Conservation (phyloP, 2,113 vertebrate species). For the Procavia capensis region DNA sequence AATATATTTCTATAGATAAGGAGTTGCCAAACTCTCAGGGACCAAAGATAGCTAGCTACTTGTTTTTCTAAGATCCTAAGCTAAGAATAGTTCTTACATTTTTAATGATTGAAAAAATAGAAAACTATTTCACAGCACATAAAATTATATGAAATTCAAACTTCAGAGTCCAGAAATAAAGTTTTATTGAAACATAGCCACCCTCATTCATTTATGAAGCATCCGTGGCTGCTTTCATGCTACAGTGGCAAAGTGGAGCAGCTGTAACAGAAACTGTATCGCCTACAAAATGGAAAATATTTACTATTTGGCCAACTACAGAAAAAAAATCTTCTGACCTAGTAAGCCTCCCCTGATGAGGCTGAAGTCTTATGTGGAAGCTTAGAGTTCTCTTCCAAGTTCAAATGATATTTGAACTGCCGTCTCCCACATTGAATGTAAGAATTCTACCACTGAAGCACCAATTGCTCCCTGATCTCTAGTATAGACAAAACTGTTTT, state of each 20-base stretch:
- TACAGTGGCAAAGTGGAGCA: not conserved
- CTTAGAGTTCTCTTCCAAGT: too few relatives aligned
- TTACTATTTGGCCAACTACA: not conserved
- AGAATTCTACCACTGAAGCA: too few relatives aligned
- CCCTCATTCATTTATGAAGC: too few relatives aligned
- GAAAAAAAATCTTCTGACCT: not conserved
- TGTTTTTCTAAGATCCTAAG: not conserved
- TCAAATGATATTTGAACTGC: too few relatives aligned
- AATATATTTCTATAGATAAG: not conserved
- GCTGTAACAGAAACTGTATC: not conserved
- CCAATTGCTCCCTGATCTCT: too few relatives aligned
- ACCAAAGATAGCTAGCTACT: not conserved
- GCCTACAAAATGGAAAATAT: not conserved
- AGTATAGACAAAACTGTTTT: not conserved
- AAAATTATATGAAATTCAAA: not conserved
- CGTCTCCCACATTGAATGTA: too few relatives aligned
- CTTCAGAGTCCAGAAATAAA: not conserved
- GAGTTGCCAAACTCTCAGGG: not conserved
- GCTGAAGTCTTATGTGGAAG: too few relatives aligned
- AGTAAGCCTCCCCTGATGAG: too few relatives aligned
- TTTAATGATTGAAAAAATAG: not conserved
- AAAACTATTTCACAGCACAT: not conserved
- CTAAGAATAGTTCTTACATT: not conserved
- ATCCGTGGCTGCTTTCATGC: not conserved
- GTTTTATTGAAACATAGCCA: not conserved